phyloP scores from a whole-genome alignment of 2,113 vertebrate genomes.

The Microcebus jonahi region DNA sequence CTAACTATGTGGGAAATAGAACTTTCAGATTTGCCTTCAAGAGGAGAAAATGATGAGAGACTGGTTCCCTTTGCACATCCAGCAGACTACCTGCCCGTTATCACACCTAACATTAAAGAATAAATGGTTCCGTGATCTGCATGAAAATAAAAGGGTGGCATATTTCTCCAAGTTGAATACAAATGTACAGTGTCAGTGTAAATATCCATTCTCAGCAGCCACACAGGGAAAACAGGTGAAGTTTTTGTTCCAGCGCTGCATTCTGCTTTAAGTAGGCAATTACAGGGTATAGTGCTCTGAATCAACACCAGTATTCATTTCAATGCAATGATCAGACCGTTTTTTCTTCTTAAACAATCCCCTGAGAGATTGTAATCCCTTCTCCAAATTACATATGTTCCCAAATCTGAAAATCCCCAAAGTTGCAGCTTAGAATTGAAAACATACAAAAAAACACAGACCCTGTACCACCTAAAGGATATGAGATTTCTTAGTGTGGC shows the following conservation, averaged over 20 bases:
- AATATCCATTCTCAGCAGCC: conserved; percentile 51
- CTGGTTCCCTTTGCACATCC: neutral
- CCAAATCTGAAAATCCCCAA: neutral
- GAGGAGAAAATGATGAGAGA: neutral
- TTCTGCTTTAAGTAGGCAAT: conserved; percentile 60
- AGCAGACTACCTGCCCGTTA: neutral
- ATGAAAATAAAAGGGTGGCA: conserved; percentile 51
- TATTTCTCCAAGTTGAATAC: conserved; percentile 53
- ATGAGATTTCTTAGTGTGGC: too few relatives aligned
- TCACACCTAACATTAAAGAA: conserved; percentile 15
- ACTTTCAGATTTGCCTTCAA: neutral
- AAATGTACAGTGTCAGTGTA: conserved; percentile 36
- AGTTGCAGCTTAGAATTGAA: neutral
- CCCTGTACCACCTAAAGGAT: neutral
- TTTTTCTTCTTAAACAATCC: neutral
- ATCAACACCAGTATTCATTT: conserved; percentile 20
- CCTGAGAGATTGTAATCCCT: neutral
- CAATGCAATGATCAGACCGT: conserved; percentile 54
- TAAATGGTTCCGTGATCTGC: neutral
- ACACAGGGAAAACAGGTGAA: conserved; percentile 10
- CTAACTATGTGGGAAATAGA: neutral
- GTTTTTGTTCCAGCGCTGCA: neutral
- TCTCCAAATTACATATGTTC: conserved; percentile 15
- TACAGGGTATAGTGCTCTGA: neutral
- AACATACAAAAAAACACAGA: neutral